Percentiles rank a stretch among this genome's conserved stretches.
These are phyloP conservation scores for Drosophila demipolita DNA, from an alignment of 2,888 invertebrate genomes.

Conservation along the genomic window DNA sequence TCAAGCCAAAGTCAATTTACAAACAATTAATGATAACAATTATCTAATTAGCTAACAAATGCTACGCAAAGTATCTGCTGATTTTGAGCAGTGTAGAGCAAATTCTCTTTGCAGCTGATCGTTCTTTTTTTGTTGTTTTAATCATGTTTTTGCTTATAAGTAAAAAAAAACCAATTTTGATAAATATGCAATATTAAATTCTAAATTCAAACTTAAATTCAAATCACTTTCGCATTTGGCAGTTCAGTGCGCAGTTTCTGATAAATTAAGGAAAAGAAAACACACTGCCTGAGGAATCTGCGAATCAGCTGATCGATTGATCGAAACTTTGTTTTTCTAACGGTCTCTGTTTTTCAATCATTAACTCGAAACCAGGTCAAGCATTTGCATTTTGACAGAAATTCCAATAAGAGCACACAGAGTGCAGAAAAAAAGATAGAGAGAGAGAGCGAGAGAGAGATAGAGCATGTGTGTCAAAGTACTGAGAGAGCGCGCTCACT, in stretches of 20 bases:
- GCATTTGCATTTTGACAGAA: constrained; percentile 21
- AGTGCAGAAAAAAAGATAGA: neutral
- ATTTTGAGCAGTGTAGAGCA: neutral
- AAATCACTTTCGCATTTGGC: neutral
- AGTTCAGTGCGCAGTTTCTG: constrained; percentile 33
- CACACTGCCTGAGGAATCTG: neutral
- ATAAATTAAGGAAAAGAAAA: neutral
- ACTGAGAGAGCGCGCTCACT: constrained; percentile 1
- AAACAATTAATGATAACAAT: neutral
- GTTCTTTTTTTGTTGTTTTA: neutral
- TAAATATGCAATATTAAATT: neutral
- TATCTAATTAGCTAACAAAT: neutral
- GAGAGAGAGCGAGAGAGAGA: constrained; percentile 3
- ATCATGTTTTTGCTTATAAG: too few relatives aligned
- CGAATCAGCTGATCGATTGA: constrained; percentile 32
- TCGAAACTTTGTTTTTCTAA: constrained; percentile 13
- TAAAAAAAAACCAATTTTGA: neutral
- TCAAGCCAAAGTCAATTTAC: neutral
- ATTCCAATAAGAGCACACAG: constrained; percentile 20
- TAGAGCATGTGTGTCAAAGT: constrained; percentile 1
- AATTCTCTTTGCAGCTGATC: neutral
- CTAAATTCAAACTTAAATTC: neutral
- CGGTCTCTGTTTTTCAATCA: neutral
- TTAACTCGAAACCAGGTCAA: constrained; percentile 6
- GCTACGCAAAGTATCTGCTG: neutral